phyloP scores from a whole-genome alignment of 2,888 invertebrate genomes.

The Subacronicta megacephala region DNA sequence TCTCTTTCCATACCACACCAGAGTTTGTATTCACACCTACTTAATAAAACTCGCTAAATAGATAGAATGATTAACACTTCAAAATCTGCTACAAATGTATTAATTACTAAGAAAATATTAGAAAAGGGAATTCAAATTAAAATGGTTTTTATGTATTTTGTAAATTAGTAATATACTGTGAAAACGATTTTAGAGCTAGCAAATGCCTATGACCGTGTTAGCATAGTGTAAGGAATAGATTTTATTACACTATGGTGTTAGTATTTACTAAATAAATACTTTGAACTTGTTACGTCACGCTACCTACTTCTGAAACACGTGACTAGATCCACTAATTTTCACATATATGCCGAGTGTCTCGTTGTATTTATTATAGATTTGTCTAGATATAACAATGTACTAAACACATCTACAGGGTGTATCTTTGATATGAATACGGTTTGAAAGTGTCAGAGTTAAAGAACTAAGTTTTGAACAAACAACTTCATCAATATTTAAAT shows the following conservation, averaged over 20 bases:
- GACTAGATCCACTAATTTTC: not conserved
- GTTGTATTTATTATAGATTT: no score
- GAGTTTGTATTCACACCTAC: not conserved
- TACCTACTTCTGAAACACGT: not conserved
- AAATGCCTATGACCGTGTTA: not conserved
- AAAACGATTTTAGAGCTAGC: slow-evolving; percentile 1
- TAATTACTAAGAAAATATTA: not conserved
- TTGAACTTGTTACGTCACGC: slow-evolving; percentile 3
- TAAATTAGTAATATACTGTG: not conserved
- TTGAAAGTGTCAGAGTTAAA: no score
- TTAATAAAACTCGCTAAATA: not conserved
- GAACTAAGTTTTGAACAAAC: no score
- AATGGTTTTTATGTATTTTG: not conserved
- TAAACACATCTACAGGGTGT: slow-evolving; percentile 8
- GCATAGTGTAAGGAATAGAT: no score
- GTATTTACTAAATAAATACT: slow-evolving; percentile 3
- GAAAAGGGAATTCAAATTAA: not conserved
- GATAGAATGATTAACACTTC: not conserved
- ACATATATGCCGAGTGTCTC: not conserved
- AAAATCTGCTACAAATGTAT: not conserved
- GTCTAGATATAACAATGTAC: slow-evolving; percentile 1
- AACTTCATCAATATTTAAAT: no score
- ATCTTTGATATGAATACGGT: no score
- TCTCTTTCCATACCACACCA: not conserved
- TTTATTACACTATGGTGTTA: no score